Conservation (phyloP, 2,797 vertebrate genomes). For the Myoxocephalus aenaeus region DNA sequence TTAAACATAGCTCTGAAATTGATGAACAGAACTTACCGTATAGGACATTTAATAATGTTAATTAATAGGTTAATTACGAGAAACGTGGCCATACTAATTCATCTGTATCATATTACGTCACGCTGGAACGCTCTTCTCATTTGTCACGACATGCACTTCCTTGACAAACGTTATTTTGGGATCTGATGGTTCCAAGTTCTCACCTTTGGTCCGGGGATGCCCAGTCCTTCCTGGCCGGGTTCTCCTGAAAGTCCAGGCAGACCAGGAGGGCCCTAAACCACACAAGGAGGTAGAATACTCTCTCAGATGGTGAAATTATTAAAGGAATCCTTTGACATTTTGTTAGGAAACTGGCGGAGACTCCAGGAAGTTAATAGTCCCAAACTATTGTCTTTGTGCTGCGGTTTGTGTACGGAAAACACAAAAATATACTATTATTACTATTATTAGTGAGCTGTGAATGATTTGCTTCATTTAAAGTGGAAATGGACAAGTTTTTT, state of each 20-base stretch:
- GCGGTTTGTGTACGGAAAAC: neutral
- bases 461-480: neutral
- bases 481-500: neutral
- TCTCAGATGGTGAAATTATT: neutral
- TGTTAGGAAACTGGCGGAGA: neutral
- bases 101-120: neutral
- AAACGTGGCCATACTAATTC: neutral
- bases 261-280: constrained; percentile 87
- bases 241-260: constrained; percentile 88
- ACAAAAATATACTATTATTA: neutral
- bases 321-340: neutral
- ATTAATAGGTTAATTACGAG: no score
- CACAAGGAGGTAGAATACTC: neutral
- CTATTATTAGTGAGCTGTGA: neutral
- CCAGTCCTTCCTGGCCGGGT: constrained; percentile 86
- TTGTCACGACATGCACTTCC: neutral
- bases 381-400: neutral
- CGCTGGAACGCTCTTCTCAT: neutral
- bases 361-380: neutral
- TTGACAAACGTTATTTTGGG: neutral
- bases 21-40: neutral
- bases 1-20: neutral
- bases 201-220: constrained; percentile 91
- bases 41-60: neutral
- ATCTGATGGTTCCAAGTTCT: neutral